Evolutionary conservation across 2,113 vertebrate species (phyloP).

Genomic region (Perognathus longimembris): DNA sequence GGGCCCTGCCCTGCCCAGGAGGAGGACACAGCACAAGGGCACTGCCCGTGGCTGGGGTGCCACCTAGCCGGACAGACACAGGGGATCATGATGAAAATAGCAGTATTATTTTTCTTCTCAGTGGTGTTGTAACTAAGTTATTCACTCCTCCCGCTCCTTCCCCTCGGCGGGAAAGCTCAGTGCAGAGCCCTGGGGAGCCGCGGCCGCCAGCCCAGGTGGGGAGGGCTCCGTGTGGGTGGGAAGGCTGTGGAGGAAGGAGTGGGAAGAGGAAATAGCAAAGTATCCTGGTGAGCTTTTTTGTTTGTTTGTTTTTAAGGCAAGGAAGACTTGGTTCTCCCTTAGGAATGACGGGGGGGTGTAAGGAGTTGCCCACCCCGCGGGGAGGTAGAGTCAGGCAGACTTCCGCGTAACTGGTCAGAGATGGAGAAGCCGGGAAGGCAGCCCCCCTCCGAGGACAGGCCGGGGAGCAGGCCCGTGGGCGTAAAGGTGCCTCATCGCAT

Average conservation of each 20-base stretch:
- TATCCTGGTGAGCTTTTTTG: not conserved
- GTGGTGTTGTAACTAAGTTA: slow-evolving; percentile 44
- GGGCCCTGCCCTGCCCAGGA: slow-evolving; percentile 42
- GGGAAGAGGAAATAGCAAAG: not conserved
- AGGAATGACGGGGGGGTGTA: not conserved
- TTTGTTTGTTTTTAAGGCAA: slow-evolving; percentile 28
- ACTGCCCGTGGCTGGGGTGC: slow-evolving; percentile 58
- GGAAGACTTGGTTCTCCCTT: not conserved
- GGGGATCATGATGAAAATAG: slow-evolving; percentile 81
- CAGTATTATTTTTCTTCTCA: slow-evolving; percentile 81
- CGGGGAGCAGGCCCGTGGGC: slow-evolving; percentile 13
- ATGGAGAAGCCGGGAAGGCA: not conserved
- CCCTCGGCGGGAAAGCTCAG: not conserved
- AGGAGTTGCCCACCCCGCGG: not conserved
- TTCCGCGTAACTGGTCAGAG: not conserved
- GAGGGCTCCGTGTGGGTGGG: not conserved
- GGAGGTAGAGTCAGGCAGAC: not conserved
- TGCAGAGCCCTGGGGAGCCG: not conserved
- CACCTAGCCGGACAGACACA: slow-evolving; percentile 77
- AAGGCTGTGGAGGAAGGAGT: fast-evolving
- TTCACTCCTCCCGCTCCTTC: slow-evolving; percentile 21
- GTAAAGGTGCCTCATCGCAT: not conserved
- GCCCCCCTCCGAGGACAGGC: not conserved
- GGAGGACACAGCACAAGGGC: slow-evolving; percentile 80
- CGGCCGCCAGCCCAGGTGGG: not conserved